Evolutionary conservation across 2,888 invertebrate species (phyloP).

Genomic region (Acronicta alni): DNA sequence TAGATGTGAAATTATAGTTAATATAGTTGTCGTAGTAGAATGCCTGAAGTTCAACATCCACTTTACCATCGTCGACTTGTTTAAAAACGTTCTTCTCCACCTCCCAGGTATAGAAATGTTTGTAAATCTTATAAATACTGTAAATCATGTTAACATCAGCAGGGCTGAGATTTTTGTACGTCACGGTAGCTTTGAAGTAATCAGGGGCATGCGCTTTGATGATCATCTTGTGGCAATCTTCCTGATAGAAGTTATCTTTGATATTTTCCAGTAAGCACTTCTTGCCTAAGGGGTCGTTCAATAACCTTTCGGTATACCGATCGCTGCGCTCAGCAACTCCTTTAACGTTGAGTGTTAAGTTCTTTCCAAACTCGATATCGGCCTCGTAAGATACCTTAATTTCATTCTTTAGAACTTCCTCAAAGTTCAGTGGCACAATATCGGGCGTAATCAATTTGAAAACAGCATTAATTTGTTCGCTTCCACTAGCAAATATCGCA

Average conservation of each 20-base stretch:
- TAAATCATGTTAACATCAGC: conserved; percentile 77
- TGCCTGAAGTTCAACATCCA: conserved; percentile 83
- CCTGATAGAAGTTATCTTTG: conserved; percentile 87
- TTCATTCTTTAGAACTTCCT: conserved; percentile 87
- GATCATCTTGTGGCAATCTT: conserved; percentile 89
- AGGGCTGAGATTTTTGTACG: conserved; percentile 84
- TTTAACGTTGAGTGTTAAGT: conserved; percentile 78
- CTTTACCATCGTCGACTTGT: conserved; percentile 75
- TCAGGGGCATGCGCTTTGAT: conserved; percentile 88
- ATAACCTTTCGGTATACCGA: conserved; percentile 83
- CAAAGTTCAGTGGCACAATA: conserved; percentile 85
- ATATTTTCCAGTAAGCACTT: conserved; percentile 86
- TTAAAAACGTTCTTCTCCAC: conserved; percentile 66
- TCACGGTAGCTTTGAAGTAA: conserved; percentile 79
- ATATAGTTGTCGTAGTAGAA: conserved; percentile 79
- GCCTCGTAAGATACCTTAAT: conserved; percentile 82
- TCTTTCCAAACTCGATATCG: conserved; percentile 85
- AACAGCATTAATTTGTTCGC: conserved; percentile 83
- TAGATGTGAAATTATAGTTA: conserved; percentile 81
- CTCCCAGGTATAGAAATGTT: no score
- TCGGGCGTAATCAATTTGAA: conserved; percentile 82
- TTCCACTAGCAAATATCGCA: conserved; percentile 80
- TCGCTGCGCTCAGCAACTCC: conserved; percentile 85
- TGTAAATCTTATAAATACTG: conserved; percentile 77
- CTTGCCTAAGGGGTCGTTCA: conserved; percentile 78